Base-by-base conservation (phyloP, 2,113 vertebrate species). In the Sylvietta virens region DNA sequence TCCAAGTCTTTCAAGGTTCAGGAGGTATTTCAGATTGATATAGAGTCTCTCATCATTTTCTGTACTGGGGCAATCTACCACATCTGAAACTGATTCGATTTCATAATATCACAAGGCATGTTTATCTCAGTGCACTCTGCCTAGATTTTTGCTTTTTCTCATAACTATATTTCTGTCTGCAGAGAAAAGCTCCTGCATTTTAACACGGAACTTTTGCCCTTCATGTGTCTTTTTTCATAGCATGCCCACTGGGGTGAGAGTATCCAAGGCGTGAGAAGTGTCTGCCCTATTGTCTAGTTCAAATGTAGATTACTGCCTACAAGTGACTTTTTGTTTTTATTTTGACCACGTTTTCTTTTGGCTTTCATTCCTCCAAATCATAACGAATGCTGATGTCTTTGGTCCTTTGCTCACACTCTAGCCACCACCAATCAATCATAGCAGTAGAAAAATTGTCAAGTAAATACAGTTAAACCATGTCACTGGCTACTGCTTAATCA, bases 11-110 rank as follows among this genome's bases (percentile, higher is more conserved):
- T 94, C 42, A 86, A 71, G 73, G 84, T 74, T 88, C 79, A 86
- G 37, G 7, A 86, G 21, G 66, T 82, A 73, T 94, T 93, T 92
- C 35, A 72, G 65, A 71, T 10, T 71, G 45, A 84, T 57, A 67
- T 40, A 77, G 22, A 50, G 10, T 62, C 5, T 81, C 30, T 90
- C 51, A 56, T 83, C 3, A 35, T 90, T 93, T 85, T 91, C 62
- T 91, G 21, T 88, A 30, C 62, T 70, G 42, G 47, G 31, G 30
- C 62, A 87, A 81, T 88, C 81, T 90, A 82, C 92, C 88, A 83
- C 67, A 83, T 94, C 76, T 95, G 93, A 88, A 97, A 92, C 71
- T 21, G 67, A 96, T 88, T 92, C 64, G 88, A 85, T 96, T 94
- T 94, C 90, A 91, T 86, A 77, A 79, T 90, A 64, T 70, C 85